A percentile compares a stretch with the other conserved stretches of the same genome.
These are phyloP conservation scores for Hirtodrosophila histrioides DNA, from an alignment of 2,888 invertebrate genomes.

Conservation along the genomic window DNA sequence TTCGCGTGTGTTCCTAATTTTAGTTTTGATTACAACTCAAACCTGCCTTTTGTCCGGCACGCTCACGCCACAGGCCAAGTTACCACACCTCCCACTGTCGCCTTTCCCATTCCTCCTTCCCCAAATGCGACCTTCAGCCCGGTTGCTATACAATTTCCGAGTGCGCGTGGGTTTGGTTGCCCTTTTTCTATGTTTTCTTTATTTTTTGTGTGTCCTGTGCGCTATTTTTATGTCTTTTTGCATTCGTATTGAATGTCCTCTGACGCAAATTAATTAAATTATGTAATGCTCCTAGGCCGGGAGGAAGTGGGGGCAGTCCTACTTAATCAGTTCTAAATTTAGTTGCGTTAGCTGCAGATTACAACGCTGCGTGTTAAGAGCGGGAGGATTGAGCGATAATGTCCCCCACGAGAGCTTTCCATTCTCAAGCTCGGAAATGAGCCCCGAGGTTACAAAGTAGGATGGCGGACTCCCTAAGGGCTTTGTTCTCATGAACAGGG, in stretches of 20 bases:
- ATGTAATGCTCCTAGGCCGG: slow-evolving; percentile 41
- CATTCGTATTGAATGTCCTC: slow-evolving; percentile 71
- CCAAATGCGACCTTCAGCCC: slow-evolving; percentile 13
- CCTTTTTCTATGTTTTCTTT: slow-evolving; percentile 6
- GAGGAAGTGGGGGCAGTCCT: background rate
- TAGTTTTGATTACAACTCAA: slow-evolving; percentile 64
- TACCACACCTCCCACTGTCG: background rate
- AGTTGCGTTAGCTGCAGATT: slow-evolving; percentile 17
- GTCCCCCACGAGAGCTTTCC: no score
- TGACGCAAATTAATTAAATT: slow-evolving; percentile 78
- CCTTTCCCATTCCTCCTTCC: no score
- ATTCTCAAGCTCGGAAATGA: no score
- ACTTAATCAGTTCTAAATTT: slow-evolving; percentile 56
- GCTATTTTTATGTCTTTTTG: slow-evolving; percentile 54
- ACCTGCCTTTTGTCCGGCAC: slow-evolving; percentile 36
- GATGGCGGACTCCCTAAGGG: background rate
- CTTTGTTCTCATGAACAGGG: background rate
- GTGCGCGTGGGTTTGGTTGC: slow-evolving; percentile 20
- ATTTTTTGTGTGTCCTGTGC: slow-evolving; percentile 17
- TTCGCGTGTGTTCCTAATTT: slow-evolving; percentile 77
- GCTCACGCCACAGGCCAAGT: slow-evolving; percentile 15
- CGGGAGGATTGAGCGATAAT: no score
- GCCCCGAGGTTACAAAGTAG: background rate
- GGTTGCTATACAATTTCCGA: slow-evolving; percentile 30
- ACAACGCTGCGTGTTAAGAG: slow-evolving; percentile 13